Conservation (phyloP, 2,888 invertebrate species). For the Hypercompe scribonia region DNA sequence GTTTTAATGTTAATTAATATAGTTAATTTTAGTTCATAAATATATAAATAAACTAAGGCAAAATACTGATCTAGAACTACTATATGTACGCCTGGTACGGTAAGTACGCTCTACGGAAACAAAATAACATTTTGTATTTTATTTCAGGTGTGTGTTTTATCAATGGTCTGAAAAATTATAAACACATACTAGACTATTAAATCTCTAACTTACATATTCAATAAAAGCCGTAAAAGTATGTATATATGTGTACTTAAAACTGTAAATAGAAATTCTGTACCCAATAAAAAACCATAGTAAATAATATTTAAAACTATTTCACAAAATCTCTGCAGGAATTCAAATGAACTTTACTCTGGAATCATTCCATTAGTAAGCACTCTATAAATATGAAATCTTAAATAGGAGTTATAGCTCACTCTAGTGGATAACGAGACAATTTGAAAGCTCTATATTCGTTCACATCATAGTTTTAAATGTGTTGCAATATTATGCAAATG, state of each 20-base stretch:
- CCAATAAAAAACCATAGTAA: background rate
- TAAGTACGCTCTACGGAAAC: too few relatives aligned
- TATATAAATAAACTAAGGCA: too few relatives aligned
- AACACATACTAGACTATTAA: background rate
- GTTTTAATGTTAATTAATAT: too few relatives aligned
- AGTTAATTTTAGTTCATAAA: too few relatives aligned
- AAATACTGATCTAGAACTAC: too few relatives aligned
- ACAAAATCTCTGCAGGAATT: slow-evolving; percentile 19
- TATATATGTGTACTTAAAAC: background rate
- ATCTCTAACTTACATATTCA: background rate
- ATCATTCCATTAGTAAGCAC: slow-evolving; percentile 23
- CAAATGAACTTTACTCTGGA: slow-evolving; percentile 12
- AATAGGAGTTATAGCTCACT: slow-evolving; percentile 40
- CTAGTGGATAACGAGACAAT: slow-evolving; percentile 12
- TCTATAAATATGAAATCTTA: slow-evolving; percentile 27
- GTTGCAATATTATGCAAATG: background rate
- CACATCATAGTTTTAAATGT: background rate
- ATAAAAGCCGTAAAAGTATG: background rate
- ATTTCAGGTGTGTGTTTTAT: background rate
- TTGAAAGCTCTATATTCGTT: background rate
- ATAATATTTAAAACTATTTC: background rate
- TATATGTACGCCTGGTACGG: too few relatives aligned
- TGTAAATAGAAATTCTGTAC: background rate
- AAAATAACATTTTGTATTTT: too few relatives aligned
- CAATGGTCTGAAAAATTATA: background rate